Base-by-base conservation (phyloP, 1,140 invertebrate genomes). In the Procambarus virginalis region DNA sequence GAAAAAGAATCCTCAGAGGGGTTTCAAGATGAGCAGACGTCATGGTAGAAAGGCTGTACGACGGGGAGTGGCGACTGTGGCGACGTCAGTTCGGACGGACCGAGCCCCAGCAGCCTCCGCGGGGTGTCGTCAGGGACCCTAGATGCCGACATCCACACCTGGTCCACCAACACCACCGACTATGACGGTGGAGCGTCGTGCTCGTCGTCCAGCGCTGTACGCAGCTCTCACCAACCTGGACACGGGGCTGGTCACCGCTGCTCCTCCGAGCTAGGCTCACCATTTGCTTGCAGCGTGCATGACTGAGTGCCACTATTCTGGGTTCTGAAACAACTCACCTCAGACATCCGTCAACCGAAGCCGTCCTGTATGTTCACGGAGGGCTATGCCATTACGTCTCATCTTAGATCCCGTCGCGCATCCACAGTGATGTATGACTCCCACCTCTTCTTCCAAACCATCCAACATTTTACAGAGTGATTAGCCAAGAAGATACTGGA, bases 71-170 rank as follows among this genome's bases (percentile, higher is more conserved):
- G 14, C 55, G 77, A 58, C 55, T 3, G 45, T 10, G 51, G 17
- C 3, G 82, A 84, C 60, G 8, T 70, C 4, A 68, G 58, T 55
- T 83, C 81, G 22, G 75, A 58, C 48, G 51, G 5, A 5, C 49
- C 22, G 0, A 89, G 86, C 45, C 79, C 79, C 17, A 83, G 86
- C 68, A 89, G 86, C 79, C 68, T 76, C 60, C 49, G 86, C n/a
- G 86, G 68, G 70, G 79, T 76, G 48, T 89, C 86, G 22, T 82
- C 86, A 10, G 86, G 80, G 58, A 82, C 80, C 5, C n/a, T 82
- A 6, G 86, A 89, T 51, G 86, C 86, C n/a, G 86, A 89, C 79
- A 58, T 89, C n/a, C 86, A 89, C 79, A 89, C 86, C 17, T 89
- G 86, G 86, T 89, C 86, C 17, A 89, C 86, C n/a, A 89, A 89